Evolutionary conservation across 2,797 vertebrate species (phyloP), one percentile per base, ranked within the genome.

Genomic region (Sebastes cheni): DNA sequence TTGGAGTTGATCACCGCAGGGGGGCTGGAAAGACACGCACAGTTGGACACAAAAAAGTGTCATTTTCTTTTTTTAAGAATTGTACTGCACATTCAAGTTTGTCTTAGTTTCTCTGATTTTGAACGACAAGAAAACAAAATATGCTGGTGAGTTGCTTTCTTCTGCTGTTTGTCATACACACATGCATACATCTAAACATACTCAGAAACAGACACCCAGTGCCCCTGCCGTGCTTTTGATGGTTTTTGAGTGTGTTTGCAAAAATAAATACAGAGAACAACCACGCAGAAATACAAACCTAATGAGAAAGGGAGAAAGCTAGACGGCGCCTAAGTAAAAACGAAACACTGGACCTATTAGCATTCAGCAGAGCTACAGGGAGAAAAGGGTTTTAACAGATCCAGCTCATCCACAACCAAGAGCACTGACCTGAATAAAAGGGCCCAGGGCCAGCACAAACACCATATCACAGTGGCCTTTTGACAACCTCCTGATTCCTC

Each of bases 1-100:
- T 98, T 97, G 71, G 98, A 99, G 87, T 96, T 98, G 91, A 99
- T 96, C 0, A 98, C 96, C 56, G 96, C 91, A 1, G 97, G 97
- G 69, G 96, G 92, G 92, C 98, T 99, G 91, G 9, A 69, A 61
- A 76, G 50, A 85, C 13, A 58, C 54, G 23, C 60, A 82, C 58
- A 75, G 8, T 56, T n/a, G 20, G 30, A 74, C 30, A 80, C 16
- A 74, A 46, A 66, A 22, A 2, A 69, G 2, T 11, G 18, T 20
- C 30, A 39, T 65, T 64, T 52, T 50, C 68, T 39, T 22, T 6
- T 18, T 39, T 12, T 5, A 39, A 55, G 6, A 72, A 30, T 2
- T 65, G 16, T 7, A 29, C 42, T 30, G 20, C 34, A 29, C 36
- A 75, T 60, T 71, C 22, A 72, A 30, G 10, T 52, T 60, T 34